Evolutionary conservation across 1,140 invertebrate species (phyloP).

Genomic region (Ectropis grisescens): DNA sequence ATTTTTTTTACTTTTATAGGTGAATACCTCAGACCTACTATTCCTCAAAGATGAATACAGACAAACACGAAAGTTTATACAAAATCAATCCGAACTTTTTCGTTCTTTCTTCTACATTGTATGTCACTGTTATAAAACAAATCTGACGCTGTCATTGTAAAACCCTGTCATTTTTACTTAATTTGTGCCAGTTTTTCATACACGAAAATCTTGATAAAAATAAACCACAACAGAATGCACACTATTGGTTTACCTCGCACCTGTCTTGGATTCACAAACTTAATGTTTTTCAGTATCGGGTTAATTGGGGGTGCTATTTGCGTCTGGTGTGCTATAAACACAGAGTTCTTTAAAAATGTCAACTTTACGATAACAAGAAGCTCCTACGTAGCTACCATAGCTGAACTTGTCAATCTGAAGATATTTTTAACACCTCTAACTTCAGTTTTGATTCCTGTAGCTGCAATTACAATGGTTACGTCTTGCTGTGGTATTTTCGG

Average conservation of each 20-base stretch:
- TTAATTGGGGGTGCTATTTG: constrained; percentile 33
- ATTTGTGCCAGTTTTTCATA: no score
- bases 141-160: no score
- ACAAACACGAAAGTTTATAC: no score
- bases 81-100: no score
- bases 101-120: no score
- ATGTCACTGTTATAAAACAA: no score
- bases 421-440: constrained; percentile 46
- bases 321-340: constrained; percentile 48
- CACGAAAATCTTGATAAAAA: no score
- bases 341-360: constrained; percentile 45
- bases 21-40: no score
- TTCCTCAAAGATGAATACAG: no score
- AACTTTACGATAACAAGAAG: constrained; percentile 49
- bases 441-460: constrained; percentile 31
- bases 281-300: constrained; percentile 42
- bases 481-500: constrained; percentile 53
- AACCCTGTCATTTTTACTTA: no score
- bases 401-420: constrained; percentile 44
- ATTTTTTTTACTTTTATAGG: no score
- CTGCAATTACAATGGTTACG: constrained; percentile 34
- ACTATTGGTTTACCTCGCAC: constrained; percentile 43
- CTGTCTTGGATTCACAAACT: constrained; percentile 51
- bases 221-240: no score
- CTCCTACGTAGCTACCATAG: constrained; percentile 25